Evolutionary conservation across 2,888 invertebrate genomes (phyloP), one percentile per base, ranked within the genome.

Genomic region (Rhaphigaster nebulosa): DNA sequence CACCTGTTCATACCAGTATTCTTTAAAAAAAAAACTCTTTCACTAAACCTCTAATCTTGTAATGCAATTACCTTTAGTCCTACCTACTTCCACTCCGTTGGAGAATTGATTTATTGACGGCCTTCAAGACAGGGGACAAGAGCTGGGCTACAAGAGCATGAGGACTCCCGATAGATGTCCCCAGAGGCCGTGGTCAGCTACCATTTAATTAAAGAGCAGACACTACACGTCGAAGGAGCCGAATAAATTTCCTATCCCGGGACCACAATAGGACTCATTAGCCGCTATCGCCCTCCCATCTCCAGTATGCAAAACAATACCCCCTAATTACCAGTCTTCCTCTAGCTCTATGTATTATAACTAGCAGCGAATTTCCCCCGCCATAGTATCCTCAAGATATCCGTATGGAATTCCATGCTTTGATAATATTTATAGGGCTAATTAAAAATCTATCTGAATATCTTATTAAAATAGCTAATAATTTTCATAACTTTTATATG

Each of bases 251-350:
- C 84, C 84, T 84, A 84, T 12, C 84, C n/a, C 45, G 38, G 41
- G 15, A n/a, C 38, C 26, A 84, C 84, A 84, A 84, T 84, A 84
- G 84, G 84, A 45, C 84, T 84, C 84, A 84, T 84, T 84, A 84
- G 84, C 45, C 45, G 18, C 84, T 84, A 84, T 84, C 84, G 84
- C 45, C 84, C 84, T 15, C 41, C 84, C 84, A 84, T 84, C 84
- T 84, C n/a, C 84, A 84, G 26, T 84, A 84, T 84, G 84, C 84
- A 84, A 84, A 84, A 84, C 84, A 84, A 84, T 84, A 84, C 84
- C 84, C 84, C 84, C 84, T 84, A 84, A 84, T 84, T 84, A 84
- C 84, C 84, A 84, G 84, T 41, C 84, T 84, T 8, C n/a, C 20
- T 26, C 84, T n/a, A 84, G 41, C 45, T 23, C 84, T 84, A 34